Percentiles rank a stretch among this genome's conserved stretches.
These are phyloP conservation scores for Epirrhoe tristata DNA, from an alignment of 2,888 invertebrate species.

Conservation along the genomic window DNA sequence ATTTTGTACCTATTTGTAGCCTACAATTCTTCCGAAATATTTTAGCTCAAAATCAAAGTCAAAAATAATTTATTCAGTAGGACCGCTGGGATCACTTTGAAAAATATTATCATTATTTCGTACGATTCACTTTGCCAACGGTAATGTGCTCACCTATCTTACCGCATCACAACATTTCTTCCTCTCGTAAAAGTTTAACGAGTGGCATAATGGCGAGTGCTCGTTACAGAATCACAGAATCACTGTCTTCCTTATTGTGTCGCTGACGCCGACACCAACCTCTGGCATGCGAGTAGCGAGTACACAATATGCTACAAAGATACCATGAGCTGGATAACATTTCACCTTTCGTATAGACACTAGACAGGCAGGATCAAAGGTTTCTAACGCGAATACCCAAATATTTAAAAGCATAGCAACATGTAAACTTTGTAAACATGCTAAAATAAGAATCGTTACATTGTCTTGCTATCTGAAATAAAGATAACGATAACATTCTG, in stretches of 20 bases:
- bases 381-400: not conserved
- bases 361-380: not conserved
- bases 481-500: not conserved
- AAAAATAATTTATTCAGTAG: no score
- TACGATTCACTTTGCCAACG: not conserved
- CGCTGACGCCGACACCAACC: not conserved
- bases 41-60: no score
- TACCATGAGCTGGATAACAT: not conserved
- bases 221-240: not conserved
- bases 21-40: no score
- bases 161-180: not conserved
- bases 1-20: no score
- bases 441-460: not conserved
- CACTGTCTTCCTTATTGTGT: not conserved
- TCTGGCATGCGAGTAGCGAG: not conserved
- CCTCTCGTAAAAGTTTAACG: constrained; percentile 11
- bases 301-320: not conserved
- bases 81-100: no score
- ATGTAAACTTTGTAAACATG: not conserved
- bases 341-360: not conserved
- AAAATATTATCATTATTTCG: no score
- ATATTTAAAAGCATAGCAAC: not conserved
- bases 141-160: not conserved
- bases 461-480: not conserved
- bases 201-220: constrained; percentile 8